Evolutionary conservation across 2,888 invertebrate species (phyloP), one percentile per base, ranked within the genome.

Genomic region (Coremacera marginata): DNA sequence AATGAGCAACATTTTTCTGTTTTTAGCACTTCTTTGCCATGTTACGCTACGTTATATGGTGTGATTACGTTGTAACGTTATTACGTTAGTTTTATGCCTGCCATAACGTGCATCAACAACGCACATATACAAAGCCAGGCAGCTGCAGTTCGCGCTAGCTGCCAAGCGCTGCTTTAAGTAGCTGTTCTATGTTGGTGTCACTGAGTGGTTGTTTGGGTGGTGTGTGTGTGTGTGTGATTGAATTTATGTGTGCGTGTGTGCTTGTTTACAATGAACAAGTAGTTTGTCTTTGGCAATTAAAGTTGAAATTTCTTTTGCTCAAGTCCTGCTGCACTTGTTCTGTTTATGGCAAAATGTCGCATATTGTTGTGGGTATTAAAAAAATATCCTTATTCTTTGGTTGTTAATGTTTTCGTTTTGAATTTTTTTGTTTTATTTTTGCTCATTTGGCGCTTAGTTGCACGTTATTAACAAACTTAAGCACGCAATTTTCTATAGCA

Each of bases 1-100:
- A 76, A 76, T 76, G 76, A 76, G 76, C 55, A 37, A 70, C 51
- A 71, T 70, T 76, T 76, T 76, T 71, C 70, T 76, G n/a, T 76
- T 71, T 65, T 27, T 67, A 27, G 51, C 49, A 37, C 70, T 57
- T 9, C 73, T 44, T 51, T 27, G 34, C n/a, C 34, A 49, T 31
- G 11, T 49, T 51, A 22, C 44, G 9, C 44, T 57, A 22, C 67
- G 22, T 67, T 44, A 5, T 37, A n/a, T 44, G 44, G 55, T 55
- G 22, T n/a, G 19, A n/a, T 55, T 22, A 55, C 11, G n/a, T 55
- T 19, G 55, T 22, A 55, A 4, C 22, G 16, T n/a, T 49, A 37
- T 52, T 52, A 55, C 51, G 60, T 22, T 19, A 19, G 55, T 22
- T 8, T 11, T 44, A 11, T 7, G 11, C 14, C 11, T 19, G 31